A percentile compares a stretch with the other conserved stretches of the same genome.
Conservation (phyloP, 2,113 vertebrate species). For the Aspiorhynchus laticeps region DNA sequence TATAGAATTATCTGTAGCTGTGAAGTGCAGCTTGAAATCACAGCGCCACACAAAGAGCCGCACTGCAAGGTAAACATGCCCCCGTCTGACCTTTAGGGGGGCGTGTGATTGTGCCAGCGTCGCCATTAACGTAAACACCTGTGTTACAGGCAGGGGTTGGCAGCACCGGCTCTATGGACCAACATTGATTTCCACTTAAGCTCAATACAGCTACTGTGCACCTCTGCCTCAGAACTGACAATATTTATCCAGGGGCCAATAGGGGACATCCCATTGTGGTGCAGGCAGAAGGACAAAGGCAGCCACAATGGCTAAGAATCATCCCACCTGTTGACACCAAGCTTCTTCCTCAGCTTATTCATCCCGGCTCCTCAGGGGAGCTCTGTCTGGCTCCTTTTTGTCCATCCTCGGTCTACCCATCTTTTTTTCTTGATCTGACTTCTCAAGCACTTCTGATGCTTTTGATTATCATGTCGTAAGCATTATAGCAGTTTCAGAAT, state of each 20-base stretch:
- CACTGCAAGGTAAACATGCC: conserved; percentile 55
- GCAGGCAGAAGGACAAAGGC: conserved; percentile 62
- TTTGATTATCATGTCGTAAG: not conserved
- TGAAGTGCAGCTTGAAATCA: conserved; percentile 13
- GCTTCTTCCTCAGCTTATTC: conserved; percentile 66
- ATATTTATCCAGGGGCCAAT: conserved; percentile 74
- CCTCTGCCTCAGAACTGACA: conserved; percentile 69
- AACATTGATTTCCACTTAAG: conserved; percentile 79
- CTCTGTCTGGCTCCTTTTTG: conserved; percentile 20
- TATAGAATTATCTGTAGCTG: conserved; percentile 16
- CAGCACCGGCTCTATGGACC: conserved; percentile 59
- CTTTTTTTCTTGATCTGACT: conserved; percentile 17
- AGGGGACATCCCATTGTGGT: conserved; percentile 70
- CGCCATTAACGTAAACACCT: conserved; percentile 55
- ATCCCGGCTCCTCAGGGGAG: conserved; percentile 63
- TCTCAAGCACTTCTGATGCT: conserved; percentile 16
- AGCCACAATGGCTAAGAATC: conserved; percentile 66
- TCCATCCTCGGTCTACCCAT: not conserved
- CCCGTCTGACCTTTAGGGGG: conserved; percentile 46
- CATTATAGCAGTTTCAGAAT: not conserved
- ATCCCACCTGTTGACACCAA: conserved; percentile 65
- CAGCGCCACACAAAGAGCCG: conserved; percentile 8
- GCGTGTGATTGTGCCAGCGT: conserved; percentile 50
- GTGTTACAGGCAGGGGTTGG: conserved; percentile 45
- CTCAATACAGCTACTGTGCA: conserved; percentile 66